Evolutionary conservation across 2,797 vertebrate genomes (phyloP), one percentile per base, ranked within the genome.

Genomic region (Megaceryle alcyon): DNA sequence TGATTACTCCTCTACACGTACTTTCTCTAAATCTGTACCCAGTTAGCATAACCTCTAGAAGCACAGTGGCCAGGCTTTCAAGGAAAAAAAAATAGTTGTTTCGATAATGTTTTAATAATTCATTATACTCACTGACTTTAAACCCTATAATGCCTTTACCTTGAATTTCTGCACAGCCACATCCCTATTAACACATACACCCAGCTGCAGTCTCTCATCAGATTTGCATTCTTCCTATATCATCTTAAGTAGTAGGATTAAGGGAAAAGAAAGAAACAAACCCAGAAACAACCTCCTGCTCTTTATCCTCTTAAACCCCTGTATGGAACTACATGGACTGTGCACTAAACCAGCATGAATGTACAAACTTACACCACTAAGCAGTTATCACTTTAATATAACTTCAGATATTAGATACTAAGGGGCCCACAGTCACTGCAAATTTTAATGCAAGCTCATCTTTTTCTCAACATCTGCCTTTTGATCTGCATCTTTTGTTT

Each of bases 91-190:
- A 48, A 26, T 10, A 59, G 21, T 33, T 86, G 64, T 82, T 95
- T 66, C 69, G 39, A 65, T 72, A 93, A 44, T 6, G 2, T 71
- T 94, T 93, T 83, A 93, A 87, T 85, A 92, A 92, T 88, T 86
- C 57, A 93, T 83, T 46, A 66, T 56, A 78, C 14, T 21, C 13
- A 23, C 39, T 51, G 37, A 83, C 89, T 95, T 86, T 88, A 84
- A 70, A 90, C 72, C 41, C 39, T 39, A 46, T 6, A 91, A 53
- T 35, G 64, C 43, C 64, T 92, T 75, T 78, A 85, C 72, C 51
- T 43, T 43, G 68, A 44, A 70, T 65, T 88, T 81, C 64, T 83
- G 72, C 61, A 54, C 13, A 90, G 88, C 31, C 82, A 31, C 68
- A 53, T 79, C 53, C 48, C 25, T 53, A 61, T 66, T 75, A 86